Evolutionary conservation across 64 coral and sea anemone species (phyloP), one percentile per base, ranked within the genome.

Genomic region (Porites australiensis): DNA sequence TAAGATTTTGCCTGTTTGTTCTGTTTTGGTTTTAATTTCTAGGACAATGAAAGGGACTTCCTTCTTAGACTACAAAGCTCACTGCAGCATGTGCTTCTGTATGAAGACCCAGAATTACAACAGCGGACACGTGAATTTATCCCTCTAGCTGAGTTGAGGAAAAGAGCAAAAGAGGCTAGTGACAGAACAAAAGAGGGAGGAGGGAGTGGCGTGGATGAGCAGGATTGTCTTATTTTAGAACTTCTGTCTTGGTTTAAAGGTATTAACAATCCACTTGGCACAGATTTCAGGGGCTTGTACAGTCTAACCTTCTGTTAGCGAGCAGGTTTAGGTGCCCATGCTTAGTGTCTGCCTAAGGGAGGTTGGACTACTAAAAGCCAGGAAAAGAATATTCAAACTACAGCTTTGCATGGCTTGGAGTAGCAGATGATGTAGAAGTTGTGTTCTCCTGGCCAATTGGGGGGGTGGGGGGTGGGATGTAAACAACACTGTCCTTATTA

Each of bases 161-260:
- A 62, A 6, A 97, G 88, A 72, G 95, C 95, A 46, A 76, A 97
- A 8, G n/a, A 23, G 4, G 80, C 90, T 82, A 97, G 92, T 52
- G 72, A 94, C 16, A 86, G 46, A 51, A 94, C 86, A 23, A 90
- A 88, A 44, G 73, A 94, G 55, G 77, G 82, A 67, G 88, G 82
- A 20, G 64, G 45, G 4, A 51, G 60, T 66, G 91, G 95, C 8
- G 91, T 97, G 2, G 75, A 94, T 69, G 88, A 79, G 63, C 78
- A 58, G 54, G 95, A 97, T 50, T 97, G 95, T 46, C 81, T 97
- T 64, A 64, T 97, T 16, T 89, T 97, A 68, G 95, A 68, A 62
- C 74, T 97, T 14, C 70, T 97, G 16, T 46, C 72, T 16, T 97
- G 95, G 95, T 97, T 94, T 59, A 97, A 97, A 97, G 91, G 88